A percentile compares a stretch with the other conserved stretches of the same genome.
Conservation (phyloP, 2,797 vertebrate genomes). For the Garrulus glandarius region DNA sequence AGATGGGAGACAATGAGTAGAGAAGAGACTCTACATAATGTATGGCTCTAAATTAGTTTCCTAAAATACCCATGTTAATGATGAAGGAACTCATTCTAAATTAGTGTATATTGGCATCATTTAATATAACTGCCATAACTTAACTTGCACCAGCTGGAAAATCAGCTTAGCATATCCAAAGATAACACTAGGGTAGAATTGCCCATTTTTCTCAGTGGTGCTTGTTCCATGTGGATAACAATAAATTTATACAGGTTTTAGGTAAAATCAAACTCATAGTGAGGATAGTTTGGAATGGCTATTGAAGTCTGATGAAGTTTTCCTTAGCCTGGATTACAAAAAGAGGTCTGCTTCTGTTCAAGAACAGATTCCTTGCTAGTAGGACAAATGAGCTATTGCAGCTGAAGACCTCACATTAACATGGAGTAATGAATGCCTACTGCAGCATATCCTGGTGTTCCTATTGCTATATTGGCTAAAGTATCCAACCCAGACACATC, state of each 20-base stretch:
- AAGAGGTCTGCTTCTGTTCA: background rate
- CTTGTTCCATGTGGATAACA: background rate
- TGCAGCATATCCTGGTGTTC: background rate
- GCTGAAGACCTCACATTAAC: background rate
- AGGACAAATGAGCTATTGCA: background rate
- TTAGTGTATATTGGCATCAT: slow-evolving; percentile 51
- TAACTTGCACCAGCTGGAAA: slow-evolving; percentile 55
- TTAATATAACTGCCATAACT: slow-evolving; percentile 55
- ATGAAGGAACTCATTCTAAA: slow-evolving; percentile 47
- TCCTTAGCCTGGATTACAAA: background rate
- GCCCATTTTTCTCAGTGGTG: slow-evolving; percentile 10
- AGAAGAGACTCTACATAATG: slow-evolving; percentile 41
- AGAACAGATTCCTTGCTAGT: background rate
- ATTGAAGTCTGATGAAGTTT: background rate
- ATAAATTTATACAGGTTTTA: background rate
- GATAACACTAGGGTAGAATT: slow-evolving; percentile 2
- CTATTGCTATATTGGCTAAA: background rate
- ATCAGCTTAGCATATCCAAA: slow-evolving; percentile 22
- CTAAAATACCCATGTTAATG: slow-evolving; percentile 55
- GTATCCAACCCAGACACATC: background rate
- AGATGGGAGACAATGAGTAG: slow-evolving; percentile 11
- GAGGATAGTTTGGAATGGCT: background rate
- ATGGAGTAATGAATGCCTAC: background rate
- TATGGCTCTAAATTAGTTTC: slow-evolving; percentile 45
- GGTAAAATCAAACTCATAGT: background rate